A percentile compares a stretch with the other conserved stretches of the same genome.
These are phyloP conservation scores for Episyrphus balteatus DNA, from an alignment of 1,140 invertebrate genomes.

Conservation along the genomic window DNA sequence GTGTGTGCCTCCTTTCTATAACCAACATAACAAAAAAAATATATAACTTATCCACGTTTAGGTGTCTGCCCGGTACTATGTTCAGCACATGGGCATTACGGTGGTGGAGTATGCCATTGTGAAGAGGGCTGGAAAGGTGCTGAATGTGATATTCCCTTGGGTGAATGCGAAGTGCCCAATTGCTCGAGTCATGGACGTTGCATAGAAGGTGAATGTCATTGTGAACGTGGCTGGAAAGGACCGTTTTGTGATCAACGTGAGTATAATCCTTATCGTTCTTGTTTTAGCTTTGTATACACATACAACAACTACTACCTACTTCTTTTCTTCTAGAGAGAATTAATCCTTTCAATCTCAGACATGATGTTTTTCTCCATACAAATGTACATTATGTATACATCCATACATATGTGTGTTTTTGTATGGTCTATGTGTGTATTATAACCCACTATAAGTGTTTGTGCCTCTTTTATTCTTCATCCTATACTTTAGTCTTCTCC, in stretches of 20 bases:
- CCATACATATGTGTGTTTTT: neutral
- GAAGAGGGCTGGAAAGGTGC: slow-evolving; percentile 93
- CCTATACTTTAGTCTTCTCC: neutral
- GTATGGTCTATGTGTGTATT: neutral
- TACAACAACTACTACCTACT: neutral
- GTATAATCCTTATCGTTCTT: slow-evolving; percentile 18
- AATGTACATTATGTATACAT: slow-evolving; percentile 4
- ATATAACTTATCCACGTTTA: slow-evolving; percentile 21
- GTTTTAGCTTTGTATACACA: neutral
- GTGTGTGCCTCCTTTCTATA: neutral
- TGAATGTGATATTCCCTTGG: slow-evolving; percentile 86
- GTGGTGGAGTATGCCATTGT: slow-evolving; percentile 90
- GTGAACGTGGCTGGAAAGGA: slow-evolving; percentile 83
- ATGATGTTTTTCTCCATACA: neutral
- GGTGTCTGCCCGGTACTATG: slow-evolving; percentile 95
- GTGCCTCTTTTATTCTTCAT: no score
- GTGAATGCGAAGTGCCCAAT: slow-evolving; percentile 84
- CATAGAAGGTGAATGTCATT: slow-evolving; percentile 77
- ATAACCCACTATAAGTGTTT: neutral
- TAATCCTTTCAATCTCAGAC: neutral
- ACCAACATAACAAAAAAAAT: neutral
- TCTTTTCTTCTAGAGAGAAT: neutral
- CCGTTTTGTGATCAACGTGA: slow-evolving; percentile 71
- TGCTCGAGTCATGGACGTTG: slow-evolving; percentile 87
- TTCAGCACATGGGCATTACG: slow-evolving; percentile 91